These are phyloP conservation scores for Scomber scombrus DNA, from an alignment of 2,113 vertebrate genomes.

Conservation along the genomic window DNA sequence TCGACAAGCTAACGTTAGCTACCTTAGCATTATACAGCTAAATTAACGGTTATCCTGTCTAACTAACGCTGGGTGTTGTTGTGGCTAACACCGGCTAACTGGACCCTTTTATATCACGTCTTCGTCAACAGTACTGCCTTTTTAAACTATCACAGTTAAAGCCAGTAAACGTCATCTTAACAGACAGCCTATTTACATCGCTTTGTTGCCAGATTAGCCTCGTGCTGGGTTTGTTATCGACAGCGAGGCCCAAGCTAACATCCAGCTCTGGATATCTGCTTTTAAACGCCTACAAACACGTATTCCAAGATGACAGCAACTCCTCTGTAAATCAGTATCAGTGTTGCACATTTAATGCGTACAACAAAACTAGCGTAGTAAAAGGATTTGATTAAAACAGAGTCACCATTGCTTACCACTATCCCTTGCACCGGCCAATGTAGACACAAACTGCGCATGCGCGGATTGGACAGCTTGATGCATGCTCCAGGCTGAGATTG, in stretches of 20 bases:
- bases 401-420: conserved; percentile 71
- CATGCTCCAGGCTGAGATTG: too few relatives aligned
- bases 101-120: not conserved
- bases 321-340: accelerated
- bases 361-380: not conserved
- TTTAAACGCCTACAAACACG: not conserved
- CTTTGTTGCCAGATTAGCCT: conserved; percentile 73
- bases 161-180: not conserved
- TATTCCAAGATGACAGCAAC: not conserved
- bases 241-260: conserved; percentile 60
- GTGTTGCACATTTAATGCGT: not conserved
- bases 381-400: conserved; percentile 7
- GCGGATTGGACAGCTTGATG: not conserved
- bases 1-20: conserved; percentile 46
- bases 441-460: conserved; percentile 66
- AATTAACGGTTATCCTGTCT: not conserved
- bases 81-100: not conserved
- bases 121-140: not conserved
- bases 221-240: conserved; percentile 67
- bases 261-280: not conserved
- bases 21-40: not conserved
- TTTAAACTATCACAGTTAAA: not conserved
- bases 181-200: conserved; percentile 37
- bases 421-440: conserved; percentile 62
- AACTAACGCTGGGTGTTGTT: not conserved